These are phyloP conservation scores for Phortica magna DNA, from an alignment of 2,888 invertebrate species.

Conservation along the genomic window DNA sequence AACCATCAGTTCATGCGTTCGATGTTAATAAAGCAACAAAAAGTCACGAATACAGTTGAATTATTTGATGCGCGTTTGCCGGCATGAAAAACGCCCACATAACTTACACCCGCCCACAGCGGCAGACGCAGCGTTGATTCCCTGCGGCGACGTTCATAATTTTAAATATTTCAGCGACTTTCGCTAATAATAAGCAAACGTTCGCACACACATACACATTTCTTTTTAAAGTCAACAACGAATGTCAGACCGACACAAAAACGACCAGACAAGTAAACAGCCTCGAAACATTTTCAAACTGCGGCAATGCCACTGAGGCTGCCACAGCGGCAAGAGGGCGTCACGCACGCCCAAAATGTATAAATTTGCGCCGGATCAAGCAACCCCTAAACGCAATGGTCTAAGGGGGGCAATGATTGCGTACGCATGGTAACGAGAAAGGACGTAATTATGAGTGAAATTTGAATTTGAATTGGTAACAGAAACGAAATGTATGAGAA, in stretches of 20 bases:
- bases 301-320: no score
- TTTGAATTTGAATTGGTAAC: conserved; percentile 59
- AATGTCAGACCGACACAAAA: conserved; percentile 10
- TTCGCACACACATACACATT: conserved; percentile 48
- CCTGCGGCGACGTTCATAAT: conserved; percentile 56
- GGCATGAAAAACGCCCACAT: conserved; percentile 1
- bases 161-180: conserved; percentile 64
- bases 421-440: neutral
- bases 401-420: neutral
- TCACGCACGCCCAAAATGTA: conserved; percentile 40
- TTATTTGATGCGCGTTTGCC: conserved; percentile 45
- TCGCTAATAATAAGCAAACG: conserved; percentile 71
- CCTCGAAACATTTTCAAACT: neutral
- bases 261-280: conserved; percentile 23
- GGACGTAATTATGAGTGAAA: conserved; percentile 65
- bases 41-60: conserved; percentile 17
- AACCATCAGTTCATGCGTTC: neutral
- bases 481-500: conserved; percentile 25
- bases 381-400: conserved; percentile 20
- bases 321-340: neutral
- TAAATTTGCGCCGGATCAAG: conserved; percentile 42
- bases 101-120: conserved; percentile 36
- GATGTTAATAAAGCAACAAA: neutral
- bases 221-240: conserved; percentile 27
- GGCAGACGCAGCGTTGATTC: conserved; percentile 49